Evolutionary conservation across 2,888 invertebrate genomes (phyloP), one percentile per base, ranked within the genome.

Genomic region (Agrochola macilenta): DNA sequence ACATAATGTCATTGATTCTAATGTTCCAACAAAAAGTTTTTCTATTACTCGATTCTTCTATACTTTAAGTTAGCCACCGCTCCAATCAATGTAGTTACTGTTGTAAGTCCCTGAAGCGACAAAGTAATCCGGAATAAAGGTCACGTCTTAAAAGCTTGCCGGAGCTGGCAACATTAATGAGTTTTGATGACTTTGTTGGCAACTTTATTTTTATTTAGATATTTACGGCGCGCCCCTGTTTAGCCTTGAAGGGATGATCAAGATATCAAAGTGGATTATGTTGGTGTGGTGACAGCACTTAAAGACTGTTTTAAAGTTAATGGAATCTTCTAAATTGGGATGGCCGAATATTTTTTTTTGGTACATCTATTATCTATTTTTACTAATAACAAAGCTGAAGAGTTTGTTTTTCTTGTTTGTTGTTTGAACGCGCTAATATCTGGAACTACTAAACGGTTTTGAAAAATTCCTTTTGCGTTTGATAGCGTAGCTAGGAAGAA

Each of bases 171-270:
- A 76, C 69, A 74, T 81, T 85, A 85, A 85, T 81, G 85, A 85
- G 77, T 85, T 85, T 63, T 71, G 85, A 84, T 81, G 76, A 84
- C 72, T 87, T 76, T 81, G 79, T 79, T 58, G 64, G 46, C 26
- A 73, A 84, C 26, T 79, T 86, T 65, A 78, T 83, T 83, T 83
- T 84, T 84, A 84, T 83, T 87, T 70, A 64, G 66, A 87, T 78
- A 74, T 83, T 76, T 84, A 69, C 39, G 43, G 63, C 60, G 70
- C 43, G 49, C 46, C 70, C 57, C 57, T 26, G 71, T 63, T 71
- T 49, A 58, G 35, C 64, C 78, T 64, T 74, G 61, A 49, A 71
- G 60, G 69, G 87, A 83, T 78, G 52, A 86, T 78, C 60, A 71
- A 77, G 78, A 86, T 78, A 71, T 83, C 87, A 74, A 83, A 69